phyloP scores from a whole-genome alignment of 2,888 invertebrate genomes.

The Rhabditoides inermis region DNA sequence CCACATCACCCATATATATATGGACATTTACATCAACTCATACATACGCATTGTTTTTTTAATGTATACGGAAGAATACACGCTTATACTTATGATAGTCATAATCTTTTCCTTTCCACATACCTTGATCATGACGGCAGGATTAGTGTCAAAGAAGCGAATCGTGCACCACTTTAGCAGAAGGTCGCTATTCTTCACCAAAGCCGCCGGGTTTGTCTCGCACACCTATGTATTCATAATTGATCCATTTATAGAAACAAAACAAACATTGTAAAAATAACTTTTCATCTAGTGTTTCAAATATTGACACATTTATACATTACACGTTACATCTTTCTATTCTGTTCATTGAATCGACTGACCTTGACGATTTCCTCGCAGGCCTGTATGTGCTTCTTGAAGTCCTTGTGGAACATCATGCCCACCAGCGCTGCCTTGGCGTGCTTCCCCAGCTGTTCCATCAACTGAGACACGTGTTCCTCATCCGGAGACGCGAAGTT shows the following conservation, averaged over 20 bases:
- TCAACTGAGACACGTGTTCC: constrained; percentile 84
- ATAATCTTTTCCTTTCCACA: too few species aligned
- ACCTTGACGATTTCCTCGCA: constrained; percentile 77
- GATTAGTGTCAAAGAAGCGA: constrained; percentile 95
- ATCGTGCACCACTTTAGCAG: constrained; percentile 91
- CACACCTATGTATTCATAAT: too few species aligned
- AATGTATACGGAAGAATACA: too few species aligned
- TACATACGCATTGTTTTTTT: too few species aligned
- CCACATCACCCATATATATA: too few species aligned
- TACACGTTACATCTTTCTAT: too few species aligned
- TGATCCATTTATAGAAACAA: too few species aligned
- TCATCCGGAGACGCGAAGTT: constrained; percentile 66
- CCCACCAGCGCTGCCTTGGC: constrained; percentile 69
- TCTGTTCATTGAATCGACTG: too few species aligned
- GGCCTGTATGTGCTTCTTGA: constrained; percentile 85
- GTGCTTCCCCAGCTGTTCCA: constrained; percentile 82
- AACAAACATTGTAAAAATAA: too few species aligned
- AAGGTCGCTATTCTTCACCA: constrained; percentile 82
- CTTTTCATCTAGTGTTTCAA: too few species aligned
- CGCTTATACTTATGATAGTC: too few species aligned
- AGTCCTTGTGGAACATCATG: constrained; percentile 90
- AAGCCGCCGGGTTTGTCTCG: constrained; percentile 61
- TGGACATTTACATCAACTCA: too few species aligned
- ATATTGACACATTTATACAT: neutral
- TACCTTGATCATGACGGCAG: constrained; percentile 87